A percentile compares a stretch with the other conserved stretches of the same genome.
Evolutionary conservation across 2,888 invertebrate species (phyloP).

Genomic region (Hydropsyche betteni): DNA sequence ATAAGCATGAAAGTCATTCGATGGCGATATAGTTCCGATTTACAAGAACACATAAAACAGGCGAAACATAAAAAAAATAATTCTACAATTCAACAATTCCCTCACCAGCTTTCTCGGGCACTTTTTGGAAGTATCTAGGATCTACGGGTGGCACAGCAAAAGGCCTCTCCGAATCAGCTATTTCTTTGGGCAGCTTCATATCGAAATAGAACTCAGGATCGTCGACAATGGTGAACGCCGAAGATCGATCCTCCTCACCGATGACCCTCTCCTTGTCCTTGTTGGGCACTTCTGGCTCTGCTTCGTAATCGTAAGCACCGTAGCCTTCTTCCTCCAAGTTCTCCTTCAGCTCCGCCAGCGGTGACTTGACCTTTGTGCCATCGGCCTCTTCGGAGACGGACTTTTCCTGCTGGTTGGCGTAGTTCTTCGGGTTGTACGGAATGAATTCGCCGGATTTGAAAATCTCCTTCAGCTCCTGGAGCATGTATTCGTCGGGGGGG

Average conservation of each 20-base stretch:
- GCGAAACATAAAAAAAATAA: no score
- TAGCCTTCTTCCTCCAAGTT: no score
- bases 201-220: conserved; percentile 41
- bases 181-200: background rate
- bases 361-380: background rate
- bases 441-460: conserved; percentile 17
- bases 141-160: conserved; percentile 46
- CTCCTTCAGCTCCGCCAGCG: background rate
- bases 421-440: background rate
- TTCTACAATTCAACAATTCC: background rate
- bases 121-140: conserved; percentile 38
- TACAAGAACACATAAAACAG: background rate
- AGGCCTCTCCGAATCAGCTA: conserved; percentile 27
- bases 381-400: background rate
- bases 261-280: background rate
- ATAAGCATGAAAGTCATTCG: no score
- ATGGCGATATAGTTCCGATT: no score
- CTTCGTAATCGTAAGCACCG: background rate
- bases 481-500: background rate
- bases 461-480: conserved; percentile 17
- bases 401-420: background rate
- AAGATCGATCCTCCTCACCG: background rate
- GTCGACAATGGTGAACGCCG: background rate
- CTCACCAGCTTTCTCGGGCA: conserved; percentile 25
- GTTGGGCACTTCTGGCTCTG: background rate